These are phyloP conservation scores for Hippasteria phrygiana DNA, from an alignment of 53 echinoderm and acorn worm species.

Conservation along the genomic window DNA sequence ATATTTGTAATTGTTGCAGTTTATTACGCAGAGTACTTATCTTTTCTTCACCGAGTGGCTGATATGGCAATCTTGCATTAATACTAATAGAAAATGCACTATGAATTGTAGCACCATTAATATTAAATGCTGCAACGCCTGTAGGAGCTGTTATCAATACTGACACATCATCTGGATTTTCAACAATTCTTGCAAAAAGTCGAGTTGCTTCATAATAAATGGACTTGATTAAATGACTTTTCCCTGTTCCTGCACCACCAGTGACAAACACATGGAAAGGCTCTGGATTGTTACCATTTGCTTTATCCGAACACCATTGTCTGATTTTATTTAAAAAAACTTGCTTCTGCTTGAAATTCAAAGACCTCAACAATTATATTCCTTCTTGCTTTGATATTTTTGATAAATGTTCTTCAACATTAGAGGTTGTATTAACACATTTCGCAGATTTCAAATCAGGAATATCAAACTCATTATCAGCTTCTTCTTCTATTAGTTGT, in stretches of 20 bases:
- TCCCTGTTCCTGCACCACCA: too few species aligned
- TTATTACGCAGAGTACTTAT: conserved; percentile 65
- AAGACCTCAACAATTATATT: conserved; percentile 41
- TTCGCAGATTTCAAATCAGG: conserved; percentile 47
- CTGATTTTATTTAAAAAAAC: conserved; percentile 57
- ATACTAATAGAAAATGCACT: conserved; percentile 66
- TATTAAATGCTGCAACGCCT: too few species aligned
- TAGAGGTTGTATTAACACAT: background rate
- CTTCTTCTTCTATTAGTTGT: conserved; percentile 4
- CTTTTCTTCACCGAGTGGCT: too few species aligned
- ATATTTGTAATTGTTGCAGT: conserved; percentile 62
- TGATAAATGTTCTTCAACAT: background rate
- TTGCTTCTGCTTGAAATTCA: conserved; percentile 61
- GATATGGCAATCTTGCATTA: conserved; percentile 46
- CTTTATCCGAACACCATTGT: too few species aligned
- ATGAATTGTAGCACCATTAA: too few species aligned
- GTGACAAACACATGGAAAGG: conserved; percentile 68
- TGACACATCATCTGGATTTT: conserved; percentile 61
- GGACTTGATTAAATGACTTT: too few species aligned
- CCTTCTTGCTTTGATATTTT: conserved; percentile 43
- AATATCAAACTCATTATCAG: conserved; percentile 21
- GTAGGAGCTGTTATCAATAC: conserved; percentile 57
- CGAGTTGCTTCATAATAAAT: conserved; percentile 70
- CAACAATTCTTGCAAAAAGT: conserved; percentile 51
- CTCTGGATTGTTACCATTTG: conserved; percentile 52